phyloP scores from a whole-genome alignment of 1,140 invertebrate genomes.

The Choristoneura fumiferana region DNA sequence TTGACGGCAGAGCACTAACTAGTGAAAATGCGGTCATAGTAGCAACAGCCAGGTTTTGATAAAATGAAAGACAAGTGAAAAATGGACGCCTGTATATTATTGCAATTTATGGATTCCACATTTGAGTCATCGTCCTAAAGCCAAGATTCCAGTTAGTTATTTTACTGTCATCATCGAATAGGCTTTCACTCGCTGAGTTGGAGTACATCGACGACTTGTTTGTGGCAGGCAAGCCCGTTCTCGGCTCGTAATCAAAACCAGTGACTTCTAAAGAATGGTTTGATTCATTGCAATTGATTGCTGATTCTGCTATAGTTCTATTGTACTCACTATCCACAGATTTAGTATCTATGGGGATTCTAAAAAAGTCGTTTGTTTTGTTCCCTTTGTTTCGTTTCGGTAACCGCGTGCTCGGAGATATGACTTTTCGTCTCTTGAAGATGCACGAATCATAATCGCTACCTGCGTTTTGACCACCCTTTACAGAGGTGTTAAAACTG shows the following conservation, averaged over 20 bases:
- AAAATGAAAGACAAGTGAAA: too few species aligned
- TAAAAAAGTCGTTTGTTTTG: background rate
- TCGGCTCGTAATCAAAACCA: slow-evolving; percentile 34
- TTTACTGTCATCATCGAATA: background rate
- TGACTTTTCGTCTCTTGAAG: slow-evolving; percentile 25
- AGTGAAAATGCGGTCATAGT: too few species aligned
- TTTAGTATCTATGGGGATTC: background rate
- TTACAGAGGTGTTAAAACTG: background rate
- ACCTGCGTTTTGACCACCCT: too few species aligned
- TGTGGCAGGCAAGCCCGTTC: too few species aligned
- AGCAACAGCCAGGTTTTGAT: too few species aligned
- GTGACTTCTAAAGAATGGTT: slow-evolving; percentile 43
- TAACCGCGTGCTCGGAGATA: slow-evolving; percentile 7
- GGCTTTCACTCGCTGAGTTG: too few species aligned
- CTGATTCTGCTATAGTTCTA: background rate
- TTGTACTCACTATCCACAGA: background rate
- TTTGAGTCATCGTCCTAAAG: background rate
- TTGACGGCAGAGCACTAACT: too few species aligned
- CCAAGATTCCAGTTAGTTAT: slow-evolving; percentile 1
- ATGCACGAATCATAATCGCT: slow-evolving; percentile 21
- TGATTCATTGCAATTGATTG: slow-evolving; percentile 9
- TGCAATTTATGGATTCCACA: background rate
- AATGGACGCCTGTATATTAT: background rate
- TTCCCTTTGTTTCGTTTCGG: background rate
- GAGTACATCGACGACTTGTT: too few species aligned